Evolutionary conservation across 1,140 invertebrate species (phyloP).

Genomic region (Drosophila tani): DNA sequence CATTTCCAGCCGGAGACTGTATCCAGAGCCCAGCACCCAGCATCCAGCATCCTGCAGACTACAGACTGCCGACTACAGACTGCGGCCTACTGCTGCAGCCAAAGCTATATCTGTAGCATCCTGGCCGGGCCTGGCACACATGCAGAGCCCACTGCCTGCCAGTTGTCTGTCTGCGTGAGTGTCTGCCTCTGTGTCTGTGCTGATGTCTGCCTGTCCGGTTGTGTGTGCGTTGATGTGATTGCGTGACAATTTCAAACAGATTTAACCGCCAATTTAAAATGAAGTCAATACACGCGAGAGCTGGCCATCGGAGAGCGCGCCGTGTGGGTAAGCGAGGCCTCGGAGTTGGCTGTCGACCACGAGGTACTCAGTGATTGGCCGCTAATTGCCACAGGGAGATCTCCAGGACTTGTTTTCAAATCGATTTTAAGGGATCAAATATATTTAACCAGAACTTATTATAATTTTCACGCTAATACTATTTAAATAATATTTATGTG

Average conservation of each 20-base stretch:
- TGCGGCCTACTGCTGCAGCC: slow-evolving; percentile 16
- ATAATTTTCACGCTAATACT: neutral
- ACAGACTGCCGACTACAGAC: slow-evolving; percentile 8
- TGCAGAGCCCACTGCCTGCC: slow-evolving; percentile 28
- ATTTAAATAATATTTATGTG: neutral
- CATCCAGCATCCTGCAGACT: slow-evolving; percentile 2
- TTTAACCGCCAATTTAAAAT: slow-evolving; percentile 84
- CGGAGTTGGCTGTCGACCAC: neutral
- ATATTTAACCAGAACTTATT: no score
- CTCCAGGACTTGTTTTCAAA: neutral
- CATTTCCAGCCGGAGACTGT: slow-evolving; percentile 53
- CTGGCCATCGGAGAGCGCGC: slow-evolving; percentile 28
- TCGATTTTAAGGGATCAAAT: no score
- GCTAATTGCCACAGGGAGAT: neutral
- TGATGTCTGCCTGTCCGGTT: slow-evolving; percentile 35
- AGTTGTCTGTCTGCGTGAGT: slow-evolving; percentile 47
- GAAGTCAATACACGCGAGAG: slow-evolving; percentile 77
- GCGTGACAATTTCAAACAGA: slow-evolving; percentile 83
- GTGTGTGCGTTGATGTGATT: slow-evolving; percentile 66
- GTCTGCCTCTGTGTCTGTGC: slow-evolving; percentile 23
- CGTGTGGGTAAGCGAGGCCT: neutral
- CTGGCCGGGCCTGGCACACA: slow-evolving; percentile 6
- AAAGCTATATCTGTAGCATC: slow-evolving; percentile 6
- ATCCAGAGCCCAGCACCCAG: slow-evolving; percentile 2
- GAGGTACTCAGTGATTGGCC: slow-evolving; percentile 5